phyloP scores from a whole-genome alignment of 2,113 vertebrate species.

The Sorex fumeus region DNA sequence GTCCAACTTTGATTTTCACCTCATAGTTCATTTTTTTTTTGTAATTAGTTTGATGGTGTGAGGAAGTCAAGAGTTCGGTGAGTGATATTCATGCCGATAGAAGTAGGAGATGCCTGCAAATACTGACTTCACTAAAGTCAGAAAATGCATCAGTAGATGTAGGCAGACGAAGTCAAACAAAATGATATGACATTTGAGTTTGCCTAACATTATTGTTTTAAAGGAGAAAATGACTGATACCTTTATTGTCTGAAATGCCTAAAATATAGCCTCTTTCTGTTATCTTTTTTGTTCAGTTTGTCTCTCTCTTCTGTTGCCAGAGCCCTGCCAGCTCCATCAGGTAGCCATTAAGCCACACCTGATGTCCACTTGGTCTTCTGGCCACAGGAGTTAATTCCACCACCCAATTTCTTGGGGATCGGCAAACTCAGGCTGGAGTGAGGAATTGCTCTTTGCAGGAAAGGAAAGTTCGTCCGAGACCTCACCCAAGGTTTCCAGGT shows the following conservation, averaged over 20 bases:
- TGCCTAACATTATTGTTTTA: background rate
- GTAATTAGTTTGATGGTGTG: background rate
- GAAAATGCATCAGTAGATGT: background rate
- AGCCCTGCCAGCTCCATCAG: too few species aligned
- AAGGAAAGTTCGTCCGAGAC: too few species aligned
- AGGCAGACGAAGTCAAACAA: background rate
- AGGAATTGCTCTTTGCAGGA: too few species aligned
- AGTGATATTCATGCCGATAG: background rate
- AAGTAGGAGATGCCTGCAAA: background rate
- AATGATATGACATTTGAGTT: background rate
- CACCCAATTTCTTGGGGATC: too few species aligned
- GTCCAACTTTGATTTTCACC: too few species aligned
- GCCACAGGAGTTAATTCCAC: too few species aligned
- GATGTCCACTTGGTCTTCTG: too few species aligned
- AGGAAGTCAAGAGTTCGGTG: background rate
- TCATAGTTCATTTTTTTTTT: too few species aligned
- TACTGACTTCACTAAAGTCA: background rate
- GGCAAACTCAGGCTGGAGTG: too few species aligned
- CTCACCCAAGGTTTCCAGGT: too few species aligned
- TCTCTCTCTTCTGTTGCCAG: background rate
- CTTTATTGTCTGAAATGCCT: conserved; percentile 29
- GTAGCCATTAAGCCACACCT: too few species aligned
- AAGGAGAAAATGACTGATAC: background rate
- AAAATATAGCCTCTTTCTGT: background rate
- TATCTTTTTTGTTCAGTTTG: background rate